Percentiles rank a stretch among this genome's conserved stretches.
Evolutionary conservation across 1,140 invertebrate species (phyloP).

Genomic region (Anthonomus grandis): DNA sequence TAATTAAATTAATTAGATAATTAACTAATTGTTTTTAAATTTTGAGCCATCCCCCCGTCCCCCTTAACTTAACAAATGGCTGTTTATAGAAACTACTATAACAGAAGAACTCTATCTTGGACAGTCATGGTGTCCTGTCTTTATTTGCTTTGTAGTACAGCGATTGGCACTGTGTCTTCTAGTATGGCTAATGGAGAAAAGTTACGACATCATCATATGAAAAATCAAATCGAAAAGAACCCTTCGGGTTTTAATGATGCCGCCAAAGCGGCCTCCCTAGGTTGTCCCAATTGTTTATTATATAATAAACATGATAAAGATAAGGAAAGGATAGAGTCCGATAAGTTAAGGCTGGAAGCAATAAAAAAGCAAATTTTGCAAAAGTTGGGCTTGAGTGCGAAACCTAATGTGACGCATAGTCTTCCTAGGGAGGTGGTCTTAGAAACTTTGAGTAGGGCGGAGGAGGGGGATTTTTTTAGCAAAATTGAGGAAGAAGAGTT

Average conservation of each 20-base stretch:
- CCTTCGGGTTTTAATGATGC: constrained; percentile 30
- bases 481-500: constrained; percentile 35
- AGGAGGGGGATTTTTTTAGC: constrained; percentile 37
- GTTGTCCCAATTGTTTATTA: constrained; percentile 46
- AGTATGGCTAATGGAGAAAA: constrained; percentile 28
- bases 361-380: constrained; percentile 74
- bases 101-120: constrained; percentile 28
- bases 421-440: constrained; percentile 65
- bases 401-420: constrained; percentile 67
- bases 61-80: constrained; percentile 25
- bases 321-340: constrained; percentile 48
- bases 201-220: constrained; percentile 34
- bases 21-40: constrained; percentile 5
- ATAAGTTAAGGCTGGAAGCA: constrained; percentile 65
- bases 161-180: constrained; percentile 29
- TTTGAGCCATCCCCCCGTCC: constrained; percentile 7
- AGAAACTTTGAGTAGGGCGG: constrained; percentile 64
- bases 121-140: constrained; percentile 32
- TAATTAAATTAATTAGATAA: constrained; percentile 9
- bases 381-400: constrained; percentile 65
- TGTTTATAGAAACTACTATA: constrained; percentile 37
- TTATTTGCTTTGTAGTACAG: constrained; percentile 37
- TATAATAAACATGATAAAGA: constrained; percentile 35
- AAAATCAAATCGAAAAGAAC: constrained; percentile 32
- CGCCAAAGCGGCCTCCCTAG: constrained; percentile 29